Evolutionary conservation across 2,797 vertebrate species (phyloP).

Genomic region (Anguilla megastoma): DNA sequence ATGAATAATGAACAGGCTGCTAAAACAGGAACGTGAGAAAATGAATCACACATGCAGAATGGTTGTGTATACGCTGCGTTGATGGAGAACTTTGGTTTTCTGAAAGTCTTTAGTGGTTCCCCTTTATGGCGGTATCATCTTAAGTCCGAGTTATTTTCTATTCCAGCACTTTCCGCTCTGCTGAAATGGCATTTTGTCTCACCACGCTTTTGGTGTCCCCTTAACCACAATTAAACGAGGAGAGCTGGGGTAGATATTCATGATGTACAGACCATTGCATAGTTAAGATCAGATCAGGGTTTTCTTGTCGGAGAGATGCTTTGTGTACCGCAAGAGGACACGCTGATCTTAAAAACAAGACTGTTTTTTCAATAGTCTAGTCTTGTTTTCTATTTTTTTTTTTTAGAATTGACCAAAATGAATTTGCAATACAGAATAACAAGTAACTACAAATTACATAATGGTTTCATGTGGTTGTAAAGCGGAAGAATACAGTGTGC

Average conservation of each 20-base stretch:
- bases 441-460: background rate
- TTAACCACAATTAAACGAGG: background rate
- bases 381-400: no score
- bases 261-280: background rate
- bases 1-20: background rate
- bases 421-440: background rate
- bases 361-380: background rate
- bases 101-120: background rate
- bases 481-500: background rate
- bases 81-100: background rate
- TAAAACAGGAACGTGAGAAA: background rate
- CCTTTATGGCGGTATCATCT: background rate
- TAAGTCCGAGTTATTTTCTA: background rate
- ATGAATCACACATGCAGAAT: background rate
- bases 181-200: background rate
- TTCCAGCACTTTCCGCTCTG: background rate
- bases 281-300: background rate
- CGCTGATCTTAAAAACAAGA: background rate
- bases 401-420: background rate
- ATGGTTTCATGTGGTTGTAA: background rate
- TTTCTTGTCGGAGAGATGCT: background rate
- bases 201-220: background rate
- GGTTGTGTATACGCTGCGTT: background rate
- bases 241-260: background rate
- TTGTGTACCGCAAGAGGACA: constrained; percentile 16